Base-by-base conservation (phyloP, 2,888 invertebrate species). In the Mythimna albipuncta region DNA sequence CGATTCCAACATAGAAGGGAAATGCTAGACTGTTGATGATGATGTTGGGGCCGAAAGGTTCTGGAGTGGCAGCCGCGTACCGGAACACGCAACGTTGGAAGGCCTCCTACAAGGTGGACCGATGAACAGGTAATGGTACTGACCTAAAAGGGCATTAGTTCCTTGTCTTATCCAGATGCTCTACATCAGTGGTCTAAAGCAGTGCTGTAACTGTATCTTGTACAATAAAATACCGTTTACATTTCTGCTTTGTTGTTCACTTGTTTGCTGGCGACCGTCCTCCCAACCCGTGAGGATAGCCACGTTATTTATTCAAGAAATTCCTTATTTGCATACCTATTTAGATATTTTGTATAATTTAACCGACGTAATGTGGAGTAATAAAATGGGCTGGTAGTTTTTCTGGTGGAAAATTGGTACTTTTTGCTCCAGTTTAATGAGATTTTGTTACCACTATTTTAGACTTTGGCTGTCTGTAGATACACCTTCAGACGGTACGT, bases 181-280 rank as follows among this genome's bases (percentile, higher is more conserved):
- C 50, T 82, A 88, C 55, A 82, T 86, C 82, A 67, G 65, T 73
- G 77, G 47, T 79, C 66, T 52, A 44, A 58, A 77, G 62, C 75
- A 69, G 67, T 65, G 77, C 79, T 79, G 83, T 85, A 87, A 90
- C 90, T 86, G 88, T 91, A 90, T 90, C 89, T 92, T 88, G 87
- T 76, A 88, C 90, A 89, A 91, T 92, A 91, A 93, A 93, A 92
- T 89, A 91, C 89, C 88, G 90, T 91, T 92, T 93, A 92, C 92
- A 91, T 91, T 93, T 90, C 86, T 88, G 90, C 91, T 92, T 91
- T 89, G 90, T 89, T 90, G 91, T 91, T 88, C 89, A 89, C 88
- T 90, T 90, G 90, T 91, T 89, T 89, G 89, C 87, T 80, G 81
- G 67, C 85, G 80, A 66, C 78, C 52, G 84, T 80, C 83, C 84